Percentiles rank a stretch among this genome's conserved stretches.
Evolutionary conservation across 2,113 vertebrate species (phyloP).

Genomic region (Telmatochromis bifrenatus): DNA sequence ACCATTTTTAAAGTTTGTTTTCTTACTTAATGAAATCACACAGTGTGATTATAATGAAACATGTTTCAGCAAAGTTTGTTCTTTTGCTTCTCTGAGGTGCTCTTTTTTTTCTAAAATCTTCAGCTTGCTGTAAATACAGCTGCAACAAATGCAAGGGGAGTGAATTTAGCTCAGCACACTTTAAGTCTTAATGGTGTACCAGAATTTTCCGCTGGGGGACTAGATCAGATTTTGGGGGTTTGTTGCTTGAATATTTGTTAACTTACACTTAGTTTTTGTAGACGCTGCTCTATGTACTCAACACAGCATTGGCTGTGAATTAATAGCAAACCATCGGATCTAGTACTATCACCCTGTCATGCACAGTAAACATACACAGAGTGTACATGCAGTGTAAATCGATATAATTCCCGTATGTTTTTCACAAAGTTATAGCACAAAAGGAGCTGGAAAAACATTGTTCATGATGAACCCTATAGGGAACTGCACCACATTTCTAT

Average conservation of each 20-base stretch:
- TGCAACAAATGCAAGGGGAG: neutral
- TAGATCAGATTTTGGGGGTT: neutral
- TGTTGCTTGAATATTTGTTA: neutral
- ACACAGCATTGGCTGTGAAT: neutral
- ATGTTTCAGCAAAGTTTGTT: neutral
- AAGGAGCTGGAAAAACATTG: neutral
- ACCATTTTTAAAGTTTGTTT: neutral
- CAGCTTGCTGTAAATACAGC: constrained; percentile 25
- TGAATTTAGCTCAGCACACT: constrained; percentile 17
- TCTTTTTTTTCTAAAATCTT: constrained; percentile 7
- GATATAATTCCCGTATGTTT: neutral
- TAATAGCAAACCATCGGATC: neutral
- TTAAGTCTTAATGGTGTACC: neutral
- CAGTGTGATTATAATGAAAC: neutral
- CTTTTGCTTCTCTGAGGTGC: neutral
- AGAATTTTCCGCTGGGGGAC: neutral
- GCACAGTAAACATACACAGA: neutral
- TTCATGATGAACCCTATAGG: neutral
- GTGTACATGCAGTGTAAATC: neutral
- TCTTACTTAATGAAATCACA: neutral
- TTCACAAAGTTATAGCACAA: neutral
- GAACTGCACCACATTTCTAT: neutral
- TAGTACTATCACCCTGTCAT: neutral
- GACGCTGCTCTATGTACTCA: neutral
- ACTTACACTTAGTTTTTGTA: neutral